Evolutionary conservation across 2,888 invertebrate species (phyloP), one percentile per base, ranked within the genome.

Genomic region (Drosophila vallismaia): DNA sequence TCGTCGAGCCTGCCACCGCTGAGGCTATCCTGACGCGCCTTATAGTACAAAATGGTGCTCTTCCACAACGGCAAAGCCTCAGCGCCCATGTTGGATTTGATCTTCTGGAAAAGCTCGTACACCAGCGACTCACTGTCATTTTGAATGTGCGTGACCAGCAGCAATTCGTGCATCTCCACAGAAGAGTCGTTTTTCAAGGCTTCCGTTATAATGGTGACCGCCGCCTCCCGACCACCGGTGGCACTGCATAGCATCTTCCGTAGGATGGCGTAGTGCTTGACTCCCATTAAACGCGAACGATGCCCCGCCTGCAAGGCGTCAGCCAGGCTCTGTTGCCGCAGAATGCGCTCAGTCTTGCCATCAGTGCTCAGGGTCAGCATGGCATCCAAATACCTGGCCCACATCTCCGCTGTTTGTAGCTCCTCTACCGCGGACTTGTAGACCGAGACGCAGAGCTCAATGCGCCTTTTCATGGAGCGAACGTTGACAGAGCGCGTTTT

Each of bases 321-420:
- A 46, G 91, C 92, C 48, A 94, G 83, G 26, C 93, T 88, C 64
- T 93, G 93, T 28, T 91, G 91, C 75, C 93, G 93, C 10, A 92
- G 92, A 40, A 91, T 91, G 2, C 92, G 92, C 29, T 93, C 90
- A 0, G 90, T 88, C 1, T 89, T 89, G 10, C 89, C 75, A 60
- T 94, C 93, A 26, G 91, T 91, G 86, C 93, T 93, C 0, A 94
- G 89, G 72, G 93, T 92, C 28, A 93, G 74, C 88, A 94, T 91
- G 26, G 93, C 93, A 67, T 94, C 93, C 53, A 94, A 89, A 74
- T 93, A 94, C 2, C 92, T 76, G 0, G 92, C 91, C 93, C 93
- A 94, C 92, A 94, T 94, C 77, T 91, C 90, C 76, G 91, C 91
- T 1, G 93, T 92, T 75, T 92, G 92, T 49, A 91, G 82, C 70